Percentiles rank a stretch among this genome's conserved stretches.
phyloP scores from a whole-genome alignment of 2,888 invertebrate genomes.

The Agrotis segetum region DNA sequence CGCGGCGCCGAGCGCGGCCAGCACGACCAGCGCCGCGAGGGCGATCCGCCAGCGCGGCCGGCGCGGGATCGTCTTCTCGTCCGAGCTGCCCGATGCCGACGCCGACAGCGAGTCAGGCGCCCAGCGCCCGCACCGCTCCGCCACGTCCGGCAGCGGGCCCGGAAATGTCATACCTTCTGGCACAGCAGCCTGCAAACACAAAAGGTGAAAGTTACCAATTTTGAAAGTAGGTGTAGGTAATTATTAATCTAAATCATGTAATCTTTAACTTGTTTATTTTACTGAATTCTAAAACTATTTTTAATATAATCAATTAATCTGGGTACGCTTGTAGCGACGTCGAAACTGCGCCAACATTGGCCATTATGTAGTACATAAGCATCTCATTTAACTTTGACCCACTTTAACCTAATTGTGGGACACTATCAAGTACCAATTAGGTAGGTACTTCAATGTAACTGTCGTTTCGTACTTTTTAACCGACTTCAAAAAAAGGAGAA shows the following conservation, averaged over 20 bases:
- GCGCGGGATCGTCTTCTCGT: conserved; percentile 88
- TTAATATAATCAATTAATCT: conserved; percentile 15
- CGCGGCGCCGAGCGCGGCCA: conserved; percentile 91
- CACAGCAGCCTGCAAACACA: conserved; percentile 85
- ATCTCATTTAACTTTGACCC: conserved; percentile 44
- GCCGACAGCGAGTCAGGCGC: conserved; percentile 88
- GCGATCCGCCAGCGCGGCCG: conserved; percentile 91
- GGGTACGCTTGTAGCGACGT: background rate
- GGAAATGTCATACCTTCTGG: conserved; percentile 89
- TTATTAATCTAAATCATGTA: background rate
- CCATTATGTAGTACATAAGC: conserved; percentile 28
- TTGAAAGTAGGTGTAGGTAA: background rate
- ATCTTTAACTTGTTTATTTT: too few species aligned
- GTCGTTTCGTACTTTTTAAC: conserved; percentile 5
- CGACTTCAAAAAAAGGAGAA: too few species aligned
- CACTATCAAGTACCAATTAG: conserved; percentile 16
- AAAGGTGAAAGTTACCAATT: conserved; percentile 16
- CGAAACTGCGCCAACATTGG: conserved; percentile 40
- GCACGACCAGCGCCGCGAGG: conserved; percentile 91
- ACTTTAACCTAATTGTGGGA: conserved; percentile 37
- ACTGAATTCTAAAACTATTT: background rate
- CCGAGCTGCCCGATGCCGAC: conserved; percentile 88
- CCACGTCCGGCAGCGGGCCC: conserved; percentile 89
- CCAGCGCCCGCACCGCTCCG: conserved; percentile 89
- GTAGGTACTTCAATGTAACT: conserved; percentile 4